Conservation (phyloP, 2,888 invertebrate species). For the Micoletzkya japonica region DNA sequence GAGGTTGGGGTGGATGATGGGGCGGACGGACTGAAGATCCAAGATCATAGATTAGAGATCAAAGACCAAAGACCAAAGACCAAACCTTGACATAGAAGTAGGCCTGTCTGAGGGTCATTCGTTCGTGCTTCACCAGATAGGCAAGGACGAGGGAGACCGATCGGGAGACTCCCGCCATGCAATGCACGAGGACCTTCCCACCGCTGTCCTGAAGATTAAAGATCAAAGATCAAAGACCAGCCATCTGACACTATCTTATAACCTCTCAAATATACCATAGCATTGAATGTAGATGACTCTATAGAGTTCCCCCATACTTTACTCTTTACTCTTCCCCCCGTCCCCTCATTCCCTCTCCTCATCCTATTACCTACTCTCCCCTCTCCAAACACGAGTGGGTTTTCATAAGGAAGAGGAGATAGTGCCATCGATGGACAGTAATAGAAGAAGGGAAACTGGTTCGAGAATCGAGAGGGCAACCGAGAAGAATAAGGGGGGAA, state of each 20-base stretch:
- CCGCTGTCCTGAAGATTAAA: constrained; percentile 51
- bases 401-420: constrained; percentile 1
- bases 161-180: constrained; percentile 86
- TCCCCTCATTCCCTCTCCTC: neutral
- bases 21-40: constrained; percentile 73
- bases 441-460: constrained; percentile 6
- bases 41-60: neutral
- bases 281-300: too few species aligned
- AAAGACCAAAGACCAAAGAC: neutral
- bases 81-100: constrained; percentile 44
- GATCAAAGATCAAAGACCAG: neutral
- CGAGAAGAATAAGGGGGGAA: neutral
- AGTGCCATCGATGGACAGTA: neutral
- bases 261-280: neutral
- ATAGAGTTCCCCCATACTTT: neutral
- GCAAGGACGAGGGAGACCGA: constrained; percentile 83
- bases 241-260: neutral
- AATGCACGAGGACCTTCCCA: constrained; percentile 81
- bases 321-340: neutral
- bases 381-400: neutral
- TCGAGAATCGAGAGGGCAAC: neutral
- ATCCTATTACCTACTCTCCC: neutral
- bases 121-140: constrained; percentile 82
- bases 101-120: constrained; percentile 73
- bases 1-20: constrained; percentile 84